phyloP scores from a whole-genome alignment of 2,113 vertebrate genomes.

The Antechinus flavipes region DNA sequence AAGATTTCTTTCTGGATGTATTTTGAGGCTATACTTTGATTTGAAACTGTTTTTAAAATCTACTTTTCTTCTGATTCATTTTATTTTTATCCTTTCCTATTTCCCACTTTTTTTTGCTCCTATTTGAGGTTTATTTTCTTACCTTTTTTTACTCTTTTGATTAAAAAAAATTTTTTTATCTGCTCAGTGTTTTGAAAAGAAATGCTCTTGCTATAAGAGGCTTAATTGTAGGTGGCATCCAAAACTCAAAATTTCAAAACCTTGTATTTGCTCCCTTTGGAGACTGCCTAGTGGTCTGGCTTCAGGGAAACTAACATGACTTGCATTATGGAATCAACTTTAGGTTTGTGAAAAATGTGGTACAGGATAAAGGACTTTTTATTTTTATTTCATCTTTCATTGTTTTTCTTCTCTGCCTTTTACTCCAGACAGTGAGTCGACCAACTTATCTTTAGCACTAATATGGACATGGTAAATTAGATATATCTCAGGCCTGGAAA shows the following conservation, averaged over 20 bases:
- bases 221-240: neutral
- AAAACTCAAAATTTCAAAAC: neutral
- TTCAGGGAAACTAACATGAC: neutral
- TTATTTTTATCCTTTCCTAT: slow-evolving; percentile 40
- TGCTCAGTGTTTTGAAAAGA: slow-evolving; percentile 32
- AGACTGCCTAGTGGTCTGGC: slow-evolving; percentile 12
- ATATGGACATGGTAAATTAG: neutral
- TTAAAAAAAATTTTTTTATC: slow-evolving; percentile 11
- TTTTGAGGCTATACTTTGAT: neutral
- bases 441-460: neutral
- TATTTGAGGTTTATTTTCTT: neutral
- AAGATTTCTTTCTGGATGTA: neutral
- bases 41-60: slow-evolving; percentile 3
- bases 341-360: neutral
- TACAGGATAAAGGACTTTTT: neutral
- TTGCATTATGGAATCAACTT: neutral
- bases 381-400: neutral
- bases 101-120: neutral
- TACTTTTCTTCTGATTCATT: neutral
- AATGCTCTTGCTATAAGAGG: neutral
- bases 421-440: neutral
- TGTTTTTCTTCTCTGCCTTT: slow-evolving; percentile 1
- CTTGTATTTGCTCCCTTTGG: neutral
- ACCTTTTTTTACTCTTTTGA: neutral
- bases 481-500: neutral